Percentiles rank a stretch among this genome's conserved stretches.
These are phyloP conservation scores for Zaprionus ghesquierei DNA, from an alignment of 1,140 invertebrate genomes.

Conservation along the genomic window DNA sequence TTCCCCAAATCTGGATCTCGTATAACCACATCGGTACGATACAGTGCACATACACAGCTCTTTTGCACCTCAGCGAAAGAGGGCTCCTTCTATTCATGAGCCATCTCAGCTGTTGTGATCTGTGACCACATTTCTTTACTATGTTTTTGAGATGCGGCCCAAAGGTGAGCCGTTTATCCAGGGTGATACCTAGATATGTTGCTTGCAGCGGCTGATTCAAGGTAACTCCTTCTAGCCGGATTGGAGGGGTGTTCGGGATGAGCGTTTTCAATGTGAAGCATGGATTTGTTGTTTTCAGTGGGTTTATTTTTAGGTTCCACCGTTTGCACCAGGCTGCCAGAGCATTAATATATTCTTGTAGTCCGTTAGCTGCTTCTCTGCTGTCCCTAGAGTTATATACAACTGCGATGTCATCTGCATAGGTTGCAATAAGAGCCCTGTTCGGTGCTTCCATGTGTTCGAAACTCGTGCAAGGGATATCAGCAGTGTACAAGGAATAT, in stretches of 20 bases:
- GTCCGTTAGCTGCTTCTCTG: constrained; percentile 1
- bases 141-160: not conserved
- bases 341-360: not conserved
- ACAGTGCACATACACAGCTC: not conserved
- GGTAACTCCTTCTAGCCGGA: not conserved
- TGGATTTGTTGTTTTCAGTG: not conserved
- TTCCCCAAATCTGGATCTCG: not conserved
- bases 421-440: constrained; percentile 18
- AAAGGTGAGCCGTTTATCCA: not conserved
- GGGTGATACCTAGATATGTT: not conserved
- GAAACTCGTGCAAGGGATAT: constrained; percentile 12
- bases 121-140: not conserved
- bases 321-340: constrained; percentile 5
- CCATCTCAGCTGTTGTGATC: not conserved
- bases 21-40: not conserved
- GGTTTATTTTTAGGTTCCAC: constrained; percentile 3
- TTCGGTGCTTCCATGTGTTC: constrained; percentile 15
- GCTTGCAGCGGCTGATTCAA: not conserved
- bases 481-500: constrained; percentile 16
- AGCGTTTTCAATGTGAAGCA: constrained; percentile 1
- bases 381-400: not conserved
- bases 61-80: not conserved
- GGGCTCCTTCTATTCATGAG: not conserved
- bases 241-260: not conserved
- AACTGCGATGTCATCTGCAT: constrained; percentile 5